Percentiles rank a stretch among this genome's conserved stretches.
phyloP scores from a whole-genome alignment of 2,888 invertebrate genomes.

The Heliconius hortense region DNA sequence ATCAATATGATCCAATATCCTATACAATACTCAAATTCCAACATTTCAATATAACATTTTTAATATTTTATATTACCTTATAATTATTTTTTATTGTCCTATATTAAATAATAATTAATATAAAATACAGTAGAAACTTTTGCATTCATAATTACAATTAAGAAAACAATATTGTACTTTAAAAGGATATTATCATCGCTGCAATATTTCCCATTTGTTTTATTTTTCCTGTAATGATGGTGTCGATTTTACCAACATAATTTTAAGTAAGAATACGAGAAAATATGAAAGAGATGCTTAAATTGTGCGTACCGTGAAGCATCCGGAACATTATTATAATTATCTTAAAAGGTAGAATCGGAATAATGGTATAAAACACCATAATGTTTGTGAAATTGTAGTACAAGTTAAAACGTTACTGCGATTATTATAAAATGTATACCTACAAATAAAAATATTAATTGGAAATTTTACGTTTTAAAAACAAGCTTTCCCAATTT shows the following conservation, averaged over 20 bases:
- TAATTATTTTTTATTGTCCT: neutral
- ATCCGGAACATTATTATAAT: constrained; percentile 37
- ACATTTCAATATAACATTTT: neutral
- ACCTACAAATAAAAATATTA: too few relatives aligned
- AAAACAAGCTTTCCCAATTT: too few relatives aligned
- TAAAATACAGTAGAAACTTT: neutral
- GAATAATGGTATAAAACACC: constrained; percentile 34
- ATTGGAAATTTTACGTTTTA: too few relatives aligned
- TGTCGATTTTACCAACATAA: constrained; percentile 23
- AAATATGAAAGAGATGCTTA: constrained; percentile 29
- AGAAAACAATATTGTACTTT: constrained; percentile 1
- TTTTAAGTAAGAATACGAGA: constrained; percentile 27
- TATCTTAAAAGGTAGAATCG: constrained; percentile 41
- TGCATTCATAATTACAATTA: neutral
- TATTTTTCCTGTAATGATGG: constrained; percentile 17
- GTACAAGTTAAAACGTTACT: constrained; percentile 23
- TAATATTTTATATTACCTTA: neutral
- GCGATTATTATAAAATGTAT: neutral
- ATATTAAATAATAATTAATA: neutral
- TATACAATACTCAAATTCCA: too few relatives aligned
- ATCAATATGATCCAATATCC: neutral
- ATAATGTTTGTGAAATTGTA: constrained; percentile 17
- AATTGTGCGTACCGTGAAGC: constrained; percentile 35
- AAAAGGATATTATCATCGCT: neutral
- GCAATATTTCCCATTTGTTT: constrained; percentile 6